A percentile compares a stretch with the other conserved stretches of the same genome.
These are phyloP conservation scores for Agrochola lychnidis DNA, from an alignment of 2,888 invertebrate genomes.

Conservation along the genomic window DNA sequence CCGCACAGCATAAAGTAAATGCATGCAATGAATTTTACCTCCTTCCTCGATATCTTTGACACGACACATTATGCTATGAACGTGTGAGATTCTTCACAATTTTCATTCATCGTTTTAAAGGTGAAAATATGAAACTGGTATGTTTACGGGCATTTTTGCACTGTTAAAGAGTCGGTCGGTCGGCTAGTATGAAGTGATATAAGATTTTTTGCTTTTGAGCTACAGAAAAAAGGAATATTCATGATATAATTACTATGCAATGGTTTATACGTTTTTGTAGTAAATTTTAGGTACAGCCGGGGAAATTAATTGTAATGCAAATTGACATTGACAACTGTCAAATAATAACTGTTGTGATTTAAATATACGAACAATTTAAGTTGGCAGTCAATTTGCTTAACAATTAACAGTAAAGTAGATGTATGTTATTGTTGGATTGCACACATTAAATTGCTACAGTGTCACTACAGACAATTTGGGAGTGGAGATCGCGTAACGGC, in stretches of 20 bases:
- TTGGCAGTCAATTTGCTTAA: no score
- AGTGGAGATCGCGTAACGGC: no score
- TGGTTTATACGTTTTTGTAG: background rate
- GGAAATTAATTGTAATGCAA: no score
- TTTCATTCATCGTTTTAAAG: constrained; percentile 17
- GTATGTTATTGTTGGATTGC: no score
- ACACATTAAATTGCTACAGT: no score
- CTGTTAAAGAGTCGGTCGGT: no score
- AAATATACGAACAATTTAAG: no score
- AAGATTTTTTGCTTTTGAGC: background rate
- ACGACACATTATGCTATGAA: constrained; percentile 14
- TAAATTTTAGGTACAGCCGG: background rate
- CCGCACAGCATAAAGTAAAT: background rate
- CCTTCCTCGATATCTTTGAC: constrained; percentile 15
- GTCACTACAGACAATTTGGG: no score
- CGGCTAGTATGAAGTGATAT: background rate
- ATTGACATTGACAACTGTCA: no score
- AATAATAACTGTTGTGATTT: no score
- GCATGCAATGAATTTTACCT: constrained; percentile 29
- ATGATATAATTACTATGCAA: background rate
- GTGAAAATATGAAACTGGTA: background rate
- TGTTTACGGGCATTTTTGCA: no score
- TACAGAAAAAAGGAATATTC: background rate
- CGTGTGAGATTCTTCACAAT: constrained; percentile 37
- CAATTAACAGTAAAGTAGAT: no score